A percentile compares a stretch with the other conserved stretches of the same genome.
Evolutionary conservation across 2,797 vertebrate genomes (phyloP).

Genomic region (Catharus ustulatus): DNA sequence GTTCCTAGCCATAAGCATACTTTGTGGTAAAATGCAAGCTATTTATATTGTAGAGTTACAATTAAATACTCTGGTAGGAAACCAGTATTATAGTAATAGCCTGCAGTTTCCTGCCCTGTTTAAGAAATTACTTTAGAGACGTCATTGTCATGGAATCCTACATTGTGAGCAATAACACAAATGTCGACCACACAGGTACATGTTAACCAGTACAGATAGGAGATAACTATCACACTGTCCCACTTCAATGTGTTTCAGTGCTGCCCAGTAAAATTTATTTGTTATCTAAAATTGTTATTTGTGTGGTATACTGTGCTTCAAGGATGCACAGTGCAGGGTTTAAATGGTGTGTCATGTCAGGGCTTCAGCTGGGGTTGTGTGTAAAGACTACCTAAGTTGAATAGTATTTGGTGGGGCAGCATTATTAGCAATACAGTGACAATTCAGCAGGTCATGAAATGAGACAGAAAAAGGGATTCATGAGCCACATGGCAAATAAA

Average conservation of each 20-base stretch:
- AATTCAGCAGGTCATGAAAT: not conserved
- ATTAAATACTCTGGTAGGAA: not conserved
- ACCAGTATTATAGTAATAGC: not conserved
- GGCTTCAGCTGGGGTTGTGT: not conserved
- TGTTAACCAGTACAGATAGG: not conserved
- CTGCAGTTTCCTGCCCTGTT: not conserved
- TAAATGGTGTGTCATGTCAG: not conserved
- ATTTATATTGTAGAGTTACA: not conserved
- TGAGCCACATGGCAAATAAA: not conserved
- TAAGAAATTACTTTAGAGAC: not conserved
- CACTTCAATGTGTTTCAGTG: not conserved
- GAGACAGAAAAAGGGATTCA: not conserved
- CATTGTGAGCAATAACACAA: not conserved
- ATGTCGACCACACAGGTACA: fast-evolving
- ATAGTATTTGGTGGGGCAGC: not conserved
- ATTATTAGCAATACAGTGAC: not conserved
- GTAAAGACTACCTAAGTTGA: not conserved
- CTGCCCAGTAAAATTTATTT: not conserved
- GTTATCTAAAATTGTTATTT: not conserved
- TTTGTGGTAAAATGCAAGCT: not conserved
- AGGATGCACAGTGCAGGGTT: not conserved
- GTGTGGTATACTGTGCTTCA: not conserved
- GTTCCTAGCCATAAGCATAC: not conserved
- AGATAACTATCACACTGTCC: not conserved
- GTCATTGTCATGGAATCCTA: not conserved